Percentiles rank a stretch among this genome's conserved stretches.
These are phyloP conservation scores for Ochropacha duplaris DNA, from an alignment of 2,888 invertebrate genomes.

Conservation along the genomic window DNA sequence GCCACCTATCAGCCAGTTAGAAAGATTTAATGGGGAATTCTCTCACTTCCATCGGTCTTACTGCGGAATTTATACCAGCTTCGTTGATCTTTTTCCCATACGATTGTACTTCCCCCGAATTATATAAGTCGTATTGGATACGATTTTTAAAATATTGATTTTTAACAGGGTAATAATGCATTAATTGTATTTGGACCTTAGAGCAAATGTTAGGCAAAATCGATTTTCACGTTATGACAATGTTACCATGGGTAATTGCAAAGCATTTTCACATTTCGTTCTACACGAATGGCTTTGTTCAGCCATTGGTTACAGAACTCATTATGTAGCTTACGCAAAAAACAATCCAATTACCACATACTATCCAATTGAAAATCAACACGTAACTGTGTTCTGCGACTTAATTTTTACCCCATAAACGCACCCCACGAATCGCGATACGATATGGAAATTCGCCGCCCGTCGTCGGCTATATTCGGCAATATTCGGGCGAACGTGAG, in stretches of 20 bases:
- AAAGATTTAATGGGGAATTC: slow-evolving; percentile 72
- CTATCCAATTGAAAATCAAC: slow-evolving; percentile 71
- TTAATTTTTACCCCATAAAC: slow-evolving; percentile 83
- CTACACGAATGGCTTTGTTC: neutral
- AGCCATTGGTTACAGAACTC: neutral
- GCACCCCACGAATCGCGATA: slow-evolving; percentile 79
- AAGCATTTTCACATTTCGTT: neutral
- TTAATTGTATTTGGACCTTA: too few species aligned
- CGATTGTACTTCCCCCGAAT: slow-evolving; percentile 63
- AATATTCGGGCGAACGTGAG: slow-evolving; percentile 80
- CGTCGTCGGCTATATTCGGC: slow-evolving; percentile 80
- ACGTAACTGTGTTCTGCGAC: slow-evolving; percentile 62
- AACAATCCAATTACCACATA: slow-evolving; percentile 25
- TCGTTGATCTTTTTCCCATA: slow-evolving; percentile 72
- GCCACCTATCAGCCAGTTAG: slow-evolving; percentile 73
- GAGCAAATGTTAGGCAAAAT: neutral
- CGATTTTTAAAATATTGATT: slow-evolving; percentile 20
- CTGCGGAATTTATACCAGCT: slow-evolving; percentile 66
- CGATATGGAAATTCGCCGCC: slow-evolving; percentile 77
- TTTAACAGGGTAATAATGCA: neutral
- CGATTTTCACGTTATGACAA: too few species aligned
- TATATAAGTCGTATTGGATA: slow-evolving; percentile 45
- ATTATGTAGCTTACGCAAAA: slow-evolving; percentile 7
- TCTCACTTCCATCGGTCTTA: slow-evolving; percentile 79
- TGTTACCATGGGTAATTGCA: neutral